Evolutionary conservation across 1,140 invertebrate genomes (phyloP).

Genomic region (Zaprionus capensis): DNA sequence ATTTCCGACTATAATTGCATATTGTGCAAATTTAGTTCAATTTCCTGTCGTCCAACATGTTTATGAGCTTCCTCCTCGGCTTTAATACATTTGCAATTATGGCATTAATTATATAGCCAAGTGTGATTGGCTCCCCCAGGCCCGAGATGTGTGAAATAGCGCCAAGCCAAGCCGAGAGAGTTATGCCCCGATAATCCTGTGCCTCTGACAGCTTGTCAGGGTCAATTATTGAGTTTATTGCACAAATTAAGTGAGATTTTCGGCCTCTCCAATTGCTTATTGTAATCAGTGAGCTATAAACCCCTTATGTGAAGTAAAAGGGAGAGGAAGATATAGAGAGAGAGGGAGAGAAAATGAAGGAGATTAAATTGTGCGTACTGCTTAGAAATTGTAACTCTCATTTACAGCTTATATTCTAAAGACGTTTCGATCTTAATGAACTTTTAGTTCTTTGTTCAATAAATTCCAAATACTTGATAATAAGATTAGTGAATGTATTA

Average conservation of each 20-base stretch:
- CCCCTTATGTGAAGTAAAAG: neutral
- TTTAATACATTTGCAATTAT: conserved; percentile 60
- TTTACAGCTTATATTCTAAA: too few species aligned
- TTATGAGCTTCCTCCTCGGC: conserved; percentile 57
- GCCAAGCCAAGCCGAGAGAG: neutral
- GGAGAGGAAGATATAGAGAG: neutral
- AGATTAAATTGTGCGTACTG: too few species aligned
- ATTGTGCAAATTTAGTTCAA: conserved; percentile 64
- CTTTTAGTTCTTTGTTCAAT: too few species aligned
- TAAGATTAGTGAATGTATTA: too few species aligned
- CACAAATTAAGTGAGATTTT: neutral
- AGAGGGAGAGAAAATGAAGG: neutral
- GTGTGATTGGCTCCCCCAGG: conserved; percentile 30
- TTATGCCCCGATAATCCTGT: conserved; percentile 22
- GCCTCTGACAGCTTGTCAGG: conserved; percentile 19
- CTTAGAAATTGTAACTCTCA: too few species aligned
- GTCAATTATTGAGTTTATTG: conserved; percentile 18
- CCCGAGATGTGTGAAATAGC: conserved; percentile 50
- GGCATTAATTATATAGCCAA: conserved; percentile 42
- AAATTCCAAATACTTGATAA: too few species aligned
- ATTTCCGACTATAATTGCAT: conserved; percentile 74
- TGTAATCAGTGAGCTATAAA: neutral
- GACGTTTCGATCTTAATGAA: too few species aligned
- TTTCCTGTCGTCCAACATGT: conserved; percentile 50
- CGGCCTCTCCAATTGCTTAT: neutral